phyloP scores from a whole-genome alignment of 2,113 vertebrate species.

The Oncorhynchus gorbuscha region DNA sequence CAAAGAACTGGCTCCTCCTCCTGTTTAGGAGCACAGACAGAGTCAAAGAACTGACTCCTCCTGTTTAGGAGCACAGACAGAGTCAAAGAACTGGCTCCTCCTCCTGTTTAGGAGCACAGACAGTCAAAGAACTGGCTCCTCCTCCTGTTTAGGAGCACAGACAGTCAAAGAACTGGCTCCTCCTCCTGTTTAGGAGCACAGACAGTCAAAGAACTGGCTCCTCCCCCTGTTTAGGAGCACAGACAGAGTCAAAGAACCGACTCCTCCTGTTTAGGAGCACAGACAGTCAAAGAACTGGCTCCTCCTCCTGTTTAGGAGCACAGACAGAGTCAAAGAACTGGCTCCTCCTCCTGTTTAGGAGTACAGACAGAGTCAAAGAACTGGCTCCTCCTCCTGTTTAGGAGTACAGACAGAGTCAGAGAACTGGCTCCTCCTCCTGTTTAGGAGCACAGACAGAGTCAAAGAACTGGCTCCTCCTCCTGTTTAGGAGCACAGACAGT shows the following conservation, averaged over 20 bases:
- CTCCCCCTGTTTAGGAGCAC: conserved; percentile 63
- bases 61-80: too few species aligned
- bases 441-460: conserved; percentile 26
- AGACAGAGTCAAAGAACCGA: conserved; percentile 17
- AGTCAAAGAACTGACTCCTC: too few species aligned
- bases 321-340: conserved; percentile 16
- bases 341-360: conserved; percentile 64
- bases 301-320: conserved; percentile 64
- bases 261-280: conserved; percentile 58
- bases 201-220: conserved; percentile 70
- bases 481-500: conserved; percentile 38
- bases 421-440: conserved; percentile 67
- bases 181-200: conserved; percentile 55
- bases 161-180: conserved; percentile 44
- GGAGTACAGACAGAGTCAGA: conserved; percentile 9
- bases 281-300: conserved; percentile 69
- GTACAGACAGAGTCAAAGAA: conserved; percentile 62
- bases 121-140: conserved; percentile 73
- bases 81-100: conserved; percentile 70
- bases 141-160: conserved; percentile 56
- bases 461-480: conserved; percentile 75
- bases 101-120: conserved; percentile 50
- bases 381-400: conserved; percentile 68
- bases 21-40: too few species aligned
- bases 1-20: too few species aligned